These are phyloP conservation scores for Drosophila oshimai DNA, from an alignment of 1,140 invertebrate genomes.

Conservation along the genomic window DNA sequence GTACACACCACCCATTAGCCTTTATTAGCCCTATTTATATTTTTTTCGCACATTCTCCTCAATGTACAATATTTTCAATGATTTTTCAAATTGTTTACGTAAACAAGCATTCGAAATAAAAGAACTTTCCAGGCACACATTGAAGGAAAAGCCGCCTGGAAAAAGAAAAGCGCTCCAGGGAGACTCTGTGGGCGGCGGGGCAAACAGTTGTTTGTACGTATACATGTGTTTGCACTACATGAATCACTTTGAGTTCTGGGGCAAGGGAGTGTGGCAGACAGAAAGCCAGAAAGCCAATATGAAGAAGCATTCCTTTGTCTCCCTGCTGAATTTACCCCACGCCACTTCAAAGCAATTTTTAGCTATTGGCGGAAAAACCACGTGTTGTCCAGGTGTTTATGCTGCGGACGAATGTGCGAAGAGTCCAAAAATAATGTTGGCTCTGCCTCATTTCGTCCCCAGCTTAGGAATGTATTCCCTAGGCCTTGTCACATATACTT, in stretches of 20 bases:
- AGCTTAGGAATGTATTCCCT: constrained; percentile 18
- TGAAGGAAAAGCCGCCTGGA: constrained; percentile 10
- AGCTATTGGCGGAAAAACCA: constrained; percentile 50
- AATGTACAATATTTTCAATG: constrained; percentile 55
- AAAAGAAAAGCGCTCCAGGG: constrained; percentile 2
- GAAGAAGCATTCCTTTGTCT: constrained; percentile 28
- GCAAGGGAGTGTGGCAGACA: not conserved
- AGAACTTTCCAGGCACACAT: constrained; percentile 15
- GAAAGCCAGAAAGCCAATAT: constrained; percentile 18
- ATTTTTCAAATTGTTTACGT: constrained; percentile 63
- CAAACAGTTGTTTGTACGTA: constrained; percentile 13
- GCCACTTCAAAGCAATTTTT: constrained; percentile 66
- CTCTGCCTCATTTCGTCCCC: not conserved
- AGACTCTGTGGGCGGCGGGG: not conserved
- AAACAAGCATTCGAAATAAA: constrained; percentile 61
- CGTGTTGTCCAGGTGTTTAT: constrained; percentile 77
- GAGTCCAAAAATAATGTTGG: constrained; percentile 16
- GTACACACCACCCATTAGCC: not conserved
- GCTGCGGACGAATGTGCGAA: constrained; percentile 44
- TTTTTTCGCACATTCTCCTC: constrained; percentile 6
- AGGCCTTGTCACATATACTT: constrained; percentile 37
- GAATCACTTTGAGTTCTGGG: constrained; percentile 45
- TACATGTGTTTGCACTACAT: constrained; percentile 35
- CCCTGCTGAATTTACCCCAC: not conserved
- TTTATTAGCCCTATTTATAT: not conserved